Conservation (phyloP, 1,140 invertebrate species). For the Luehdorfia chinensis region DNA sequence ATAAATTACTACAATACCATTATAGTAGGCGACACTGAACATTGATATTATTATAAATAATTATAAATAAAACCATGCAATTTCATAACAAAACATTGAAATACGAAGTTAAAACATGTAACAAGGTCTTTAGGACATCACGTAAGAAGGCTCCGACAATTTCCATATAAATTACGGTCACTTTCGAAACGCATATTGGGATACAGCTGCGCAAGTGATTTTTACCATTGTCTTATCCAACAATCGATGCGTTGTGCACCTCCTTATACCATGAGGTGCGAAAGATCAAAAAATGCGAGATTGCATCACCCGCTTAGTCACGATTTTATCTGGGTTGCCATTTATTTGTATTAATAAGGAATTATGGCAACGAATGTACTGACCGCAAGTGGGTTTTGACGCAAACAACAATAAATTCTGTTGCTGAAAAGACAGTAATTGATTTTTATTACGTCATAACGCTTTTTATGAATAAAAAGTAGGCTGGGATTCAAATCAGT, state of each 20-base stretch:
- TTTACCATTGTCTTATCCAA: constrained; percentile 53
- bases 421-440: constrained; percentile 1
- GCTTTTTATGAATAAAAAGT: constrained; percentile 21
- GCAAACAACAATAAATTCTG: constrained; percentile 27
- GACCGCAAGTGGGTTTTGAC: constrained; percentile 36
- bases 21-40: no score
- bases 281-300: constrained; percentile 20
- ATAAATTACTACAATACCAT: no score
- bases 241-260: constrained; percentile 21
- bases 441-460: constrained; percentile 17
- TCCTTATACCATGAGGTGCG: constrained; percentile 15
- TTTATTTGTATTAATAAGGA: constrained; percentile 47
- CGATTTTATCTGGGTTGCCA: constrained; percentile 44
- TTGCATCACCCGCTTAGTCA: constrained; percentile 53
- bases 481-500: constrained; percentile 19
- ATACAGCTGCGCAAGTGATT: constrained; percentile 42
- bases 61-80: background rate
- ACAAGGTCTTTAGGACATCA: constrained; percentile 48
- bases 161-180: constrained; percentile 68
- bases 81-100: constrained; percentile 10
- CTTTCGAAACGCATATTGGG: constrained; percentile 63
- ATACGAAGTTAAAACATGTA: constrained; percentile 41
- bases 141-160: constrained; percentile 53
- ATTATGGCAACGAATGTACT: constrained; percentile 38
- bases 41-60: no score